Evolutionary conservation across 92 coral and sea anemone species (phyloP).

Genomic region (Scolanthus callimorphus): DNA sequence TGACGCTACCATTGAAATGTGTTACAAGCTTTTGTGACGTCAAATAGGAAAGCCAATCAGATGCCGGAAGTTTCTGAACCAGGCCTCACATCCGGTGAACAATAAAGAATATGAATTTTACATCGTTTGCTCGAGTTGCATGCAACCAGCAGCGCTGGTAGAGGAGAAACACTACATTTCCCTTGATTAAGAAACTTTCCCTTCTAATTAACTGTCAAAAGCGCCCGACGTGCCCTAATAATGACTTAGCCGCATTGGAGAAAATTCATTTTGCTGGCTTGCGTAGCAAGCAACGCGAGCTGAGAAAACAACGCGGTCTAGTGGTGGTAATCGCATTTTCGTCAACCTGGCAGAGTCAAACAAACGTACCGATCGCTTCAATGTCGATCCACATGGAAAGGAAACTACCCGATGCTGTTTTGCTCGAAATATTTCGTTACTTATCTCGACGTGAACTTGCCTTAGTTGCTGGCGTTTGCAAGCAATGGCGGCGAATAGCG

Average conservation of each 20-base stretch:
- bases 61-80: constrained; percentile 83
- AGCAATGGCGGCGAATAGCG: constrained; percentile 93
- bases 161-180: no score
- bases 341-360: constrained; percentile 37
- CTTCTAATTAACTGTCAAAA: no score
- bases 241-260: no score
- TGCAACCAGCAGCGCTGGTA: constrained; percentile 25
- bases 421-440: constrained; percentile 81
- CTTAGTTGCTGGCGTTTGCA: constrained; percentile 72
- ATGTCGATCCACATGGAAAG: constrained; percentile 58
- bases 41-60: constrained; percentile 71
- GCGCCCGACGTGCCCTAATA: no score
- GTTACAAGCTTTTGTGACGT: constrained; percentile 65
- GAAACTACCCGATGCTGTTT: constrained; percentile 86
- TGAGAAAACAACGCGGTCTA: background rate
- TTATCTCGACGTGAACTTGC: constrained; percentile 78
- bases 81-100: constrained; percentile 82
- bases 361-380: constrained; percentile 9
- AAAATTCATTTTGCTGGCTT: background rate
- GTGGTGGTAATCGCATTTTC: constrained; percentile 33
- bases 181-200: no score
- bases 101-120: constrained; percentile 42
- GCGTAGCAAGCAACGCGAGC: constrained; percentile 1
- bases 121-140: constrained; percentile 14
- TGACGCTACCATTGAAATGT: constrained; percentile 56